Evolutionary conservation across 2,888 invertebrate genomes (phyloP).

Genomic region (Metopia argyrocephala): DNA sequence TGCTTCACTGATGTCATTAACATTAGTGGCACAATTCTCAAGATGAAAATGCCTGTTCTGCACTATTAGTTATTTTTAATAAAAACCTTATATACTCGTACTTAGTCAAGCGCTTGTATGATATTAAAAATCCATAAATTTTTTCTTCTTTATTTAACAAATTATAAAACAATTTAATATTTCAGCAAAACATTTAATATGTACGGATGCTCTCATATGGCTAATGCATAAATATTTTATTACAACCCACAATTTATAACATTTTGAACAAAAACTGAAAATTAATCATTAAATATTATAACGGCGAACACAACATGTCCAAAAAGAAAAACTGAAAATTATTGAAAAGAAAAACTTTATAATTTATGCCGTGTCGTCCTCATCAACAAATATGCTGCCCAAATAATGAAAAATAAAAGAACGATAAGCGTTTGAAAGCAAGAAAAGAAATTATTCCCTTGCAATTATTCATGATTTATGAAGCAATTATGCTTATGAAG

Average conservation of each 20-base stretch:
- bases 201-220: not conserved
- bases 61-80: no score
- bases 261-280: conserved; percentile 30
- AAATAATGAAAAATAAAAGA: not conserved
- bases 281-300: conserved; percentile 38
- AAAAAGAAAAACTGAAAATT: conserved; percentile 5
- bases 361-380: conserved; percentile 36
- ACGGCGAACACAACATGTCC: not conserved
- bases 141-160: not conserved
- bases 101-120: not conserved
- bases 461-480: conserved; percentile 63
- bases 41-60: no score
- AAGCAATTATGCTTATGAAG: conserved; percentile 61
- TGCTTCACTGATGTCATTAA: no score
- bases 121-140: conserved; percentile 9
- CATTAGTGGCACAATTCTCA: no score
- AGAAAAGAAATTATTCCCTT: conserved; percentile 50
- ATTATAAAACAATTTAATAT: conserved; percentile 39
- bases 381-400: conserved; percentile 11
- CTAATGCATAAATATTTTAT: not conserved
- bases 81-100: no score
- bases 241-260: conserved; percentile 33
- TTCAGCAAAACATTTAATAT: not conserved
- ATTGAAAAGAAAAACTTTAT: conserved; percentile 51
- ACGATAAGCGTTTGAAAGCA: not conserved